These are phyloP conservation scores for Athalia rosae DNA, from an alignment of 2,888 invertebrate species.

Conservation along the genomic window DNA sequence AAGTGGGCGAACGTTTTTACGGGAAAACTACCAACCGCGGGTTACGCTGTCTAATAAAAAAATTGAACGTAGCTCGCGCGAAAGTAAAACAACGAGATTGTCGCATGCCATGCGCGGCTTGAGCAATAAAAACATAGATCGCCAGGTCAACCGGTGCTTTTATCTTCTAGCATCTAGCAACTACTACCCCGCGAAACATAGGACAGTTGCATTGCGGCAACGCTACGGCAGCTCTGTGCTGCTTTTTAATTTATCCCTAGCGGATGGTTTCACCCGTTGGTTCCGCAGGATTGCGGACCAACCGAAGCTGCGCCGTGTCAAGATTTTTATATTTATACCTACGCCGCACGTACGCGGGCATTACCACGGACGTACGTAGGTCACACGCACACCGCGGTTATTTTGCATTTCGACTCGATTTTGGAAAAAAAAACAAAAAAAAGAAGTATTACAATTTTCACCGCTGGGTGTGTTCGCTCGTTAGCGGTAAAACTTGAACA, in stretches of 20 bases:
- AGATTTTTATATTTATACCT: neutral
- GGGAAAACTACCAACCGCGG: neutral
- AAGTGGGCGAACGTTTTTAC: conserved; percentile 17
- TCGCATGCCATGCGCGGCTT: conserved; percentile 19
- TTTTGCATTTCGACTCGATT: too few relatives aligned
- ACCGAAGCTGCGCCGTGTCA: neutral
- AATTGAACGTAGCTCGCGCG: conserved; percentile 4
- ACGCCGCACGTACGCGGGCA: neutral
- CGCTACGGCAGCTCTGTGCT: neutral
- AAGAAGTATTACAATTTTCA: too few relatives aligned
- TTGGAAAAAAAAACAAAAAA: too few relatives aligned
- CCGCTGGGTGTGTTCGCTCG: too few relatives aligned
- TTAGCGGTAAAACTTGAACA: too few relatives aligned
- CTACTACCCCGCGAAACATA: neutral
- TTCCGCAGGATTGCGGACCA: neutral
- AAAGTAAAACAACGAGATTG: conserved; percentile 38
- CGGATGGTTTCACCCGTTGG: conserved; percentile 20
- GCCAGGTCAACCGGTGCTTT: conserved; percentile 35
- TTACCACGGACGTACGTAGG: too few relatives aligned
- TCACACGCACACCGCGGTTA: too few relatives aligned
- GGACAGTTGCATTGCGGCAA: conserved; percentile 10
- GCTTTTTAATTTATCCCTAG: conserved; percentile 36
- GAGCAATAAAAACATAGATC: conserved; percentile 29
- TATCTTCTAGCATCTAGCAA: conserved; percentile 18
- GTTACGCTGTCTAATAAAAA: neutral